A percentile compares a stretch with the other conserved stretches of the same genome.
These are phyloP conservation scores for Myiopsitta monachus DNA, from an alignment of 2,113 vertebrate genomes.

Conservation along the genomic window DNA sequence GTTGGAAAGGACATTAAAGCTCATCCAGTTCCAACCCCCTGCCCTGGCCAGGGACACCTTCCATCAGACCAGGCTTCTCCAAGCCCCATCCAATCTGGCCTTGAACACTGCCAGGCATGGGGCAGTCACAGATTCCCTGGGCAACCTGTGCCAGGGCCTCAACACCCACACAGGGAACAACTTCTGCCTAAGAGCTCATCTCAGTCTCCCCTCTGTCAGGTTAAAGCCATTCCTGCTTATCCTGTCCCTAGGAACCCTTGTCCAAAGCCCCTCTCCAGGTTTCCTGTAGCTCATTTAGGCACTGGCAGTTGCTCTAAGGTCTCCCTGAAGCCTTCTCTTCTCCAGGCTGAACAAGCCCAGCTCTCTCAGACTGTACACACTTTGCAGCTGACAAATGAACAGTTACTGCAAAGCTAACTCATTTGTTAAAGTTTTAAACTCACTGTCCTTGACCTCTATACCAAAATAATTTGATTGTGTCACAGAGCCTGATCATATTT, in stretches of 20 bases:
- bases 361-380: background rate
- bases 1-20: background rate
- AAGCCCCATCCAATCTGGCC: background rate
- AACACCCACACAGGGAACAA: background rate
- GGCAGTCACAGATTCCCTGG: background rate
- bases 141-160: background rate
- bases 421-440: background rate
- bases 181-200: background rate
- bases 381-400: background rate
- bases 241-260: background rate
- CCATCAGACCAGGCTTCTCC: background rate
- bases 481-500: background rate
- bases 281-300: background rate
- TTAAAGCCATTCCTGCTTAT: background rate
- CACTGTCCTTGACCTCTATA: background rate
- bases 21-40: background rate
- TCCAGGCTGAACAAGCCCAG: background rate
- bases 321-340: background rate
- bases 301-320: background rate
- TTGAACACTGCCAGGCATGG: background rate
- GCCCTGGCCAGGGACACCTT: background rate
- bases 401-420: background rate
- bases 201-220: too few species aligned
- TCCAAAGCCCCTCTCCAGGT: background rate
- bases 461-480: background rate